These are phyloP conservation scores for Bombus pyrosoma DNA, from an alignment of 1,140 invertebrate species.

Conservation along the genomic window DNA sequence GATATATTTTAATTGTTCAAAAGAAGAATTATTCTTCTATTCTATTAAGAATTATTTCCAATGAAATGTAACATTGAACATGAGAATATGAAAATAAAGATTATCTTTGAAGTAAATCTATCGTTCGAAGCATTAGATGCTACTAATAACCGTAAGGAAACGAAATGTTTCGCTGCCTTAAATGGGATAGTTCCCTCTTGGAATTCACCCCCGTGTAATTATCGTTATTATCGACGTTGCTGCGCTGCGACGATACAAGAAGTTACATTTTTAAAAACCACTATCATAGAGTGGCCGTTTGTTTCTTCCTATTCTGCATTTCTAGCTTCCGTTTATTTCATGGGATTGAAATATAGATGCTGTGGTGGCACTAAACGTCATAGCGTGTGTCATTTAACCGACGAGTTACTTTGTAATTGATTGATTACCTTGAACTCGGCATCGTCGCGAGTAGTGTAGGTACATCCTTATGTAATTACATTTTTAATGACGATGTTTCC, in stretches of 20 bases:
- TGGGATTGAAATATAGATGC: background rate
- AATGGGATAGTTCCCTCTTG: background rate
- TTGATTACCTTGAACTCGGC: background rate
- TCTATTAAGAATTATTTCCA: no score
- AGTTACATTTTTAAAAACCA: background rate
- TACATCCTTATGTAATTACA: background rate
- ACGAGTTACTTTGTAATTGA: background rate
- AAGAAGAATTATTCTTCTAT: background rate
- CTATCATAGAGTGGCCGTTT: background rate
- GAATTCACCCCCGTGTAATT: background rate
- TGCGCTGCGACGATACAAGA: background rate
- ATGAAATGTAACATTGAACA: no score
- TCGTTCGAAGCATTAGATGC: background rate
- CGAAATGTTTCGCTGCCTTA: background rate
- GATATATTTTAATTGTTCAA: background rate
- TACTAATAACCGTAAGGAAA: background rate
- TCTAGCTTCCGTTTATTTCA: background rate
- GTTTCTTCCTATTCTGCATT: background rate
- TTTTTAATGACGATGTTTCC: background rate
- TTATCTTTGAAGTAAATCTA: background rate
- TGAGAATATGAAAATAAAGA: background rate
- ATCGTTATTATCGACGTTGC: background rate
- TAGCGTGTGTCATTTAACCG: background rate
- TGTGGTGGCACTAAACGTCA: background rate
- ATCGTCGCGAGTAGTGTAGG: background rate